phyloP scores from a whole-genome alignment of 2,113 vertebrate species.

The Oncorhynchus mykiss region DNA sequence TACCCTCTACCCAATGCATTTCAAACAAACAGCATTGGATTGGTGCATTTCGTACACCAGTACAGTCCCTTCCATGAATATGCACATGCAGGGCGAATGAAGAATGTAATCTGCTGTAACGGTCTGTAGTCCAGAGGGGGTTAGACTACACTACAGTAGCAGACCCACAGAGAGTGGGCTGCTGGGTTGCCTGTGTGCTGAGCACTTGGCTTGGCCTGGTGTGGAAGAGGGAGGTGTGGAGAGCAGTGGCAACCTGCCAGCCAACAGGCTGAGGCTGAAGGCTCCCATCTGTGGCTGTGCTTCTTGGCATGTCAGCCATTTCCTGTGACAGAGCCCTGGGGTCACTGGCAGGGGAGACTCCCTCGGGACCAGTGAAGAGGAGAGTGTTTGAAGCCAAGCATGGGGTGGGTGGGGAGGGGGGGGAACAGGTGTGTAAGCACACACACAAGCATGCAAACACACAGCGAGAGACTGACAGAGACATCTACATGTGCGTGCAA shows the following conservation, averaged over 20 bases:
- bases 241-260: conserved; percentile 41
- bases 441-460: neutral
- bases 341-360: conserved; percentile 42
- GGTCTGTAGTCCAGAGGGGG: no score
- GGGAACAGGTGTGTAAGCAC: conserved; percentile 12
- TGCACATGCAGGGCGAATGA: no score
- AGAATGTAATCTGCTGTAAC: no score
- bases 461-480: neutral
- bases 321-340: conserved; percentile 85
- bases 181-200: neutral
- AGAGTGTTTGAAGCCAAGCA: neutral
- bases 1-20: no score
- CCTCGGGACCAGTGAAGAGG: no score
- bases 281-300: conserved; percentile 35
- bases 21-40: no score
- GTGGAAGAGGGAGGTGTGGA: conserved; percentile 35
- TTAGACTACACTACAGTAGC: no score
- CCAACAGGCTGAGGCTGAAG: conserved; percentile 18
- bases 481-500: neutral
- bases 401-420: neutral
- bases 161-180: no score
- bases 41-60: no score
- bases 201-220: neutral
- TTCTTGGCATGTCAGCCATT: conserved; percentile 65
- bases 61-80: no score